Evolutionary conservation across 2,888 invertebrate species (phyloP), one percentile per base, ranked within the genome.

Genomic region (Orthonychiurus folsomi): DNA sequence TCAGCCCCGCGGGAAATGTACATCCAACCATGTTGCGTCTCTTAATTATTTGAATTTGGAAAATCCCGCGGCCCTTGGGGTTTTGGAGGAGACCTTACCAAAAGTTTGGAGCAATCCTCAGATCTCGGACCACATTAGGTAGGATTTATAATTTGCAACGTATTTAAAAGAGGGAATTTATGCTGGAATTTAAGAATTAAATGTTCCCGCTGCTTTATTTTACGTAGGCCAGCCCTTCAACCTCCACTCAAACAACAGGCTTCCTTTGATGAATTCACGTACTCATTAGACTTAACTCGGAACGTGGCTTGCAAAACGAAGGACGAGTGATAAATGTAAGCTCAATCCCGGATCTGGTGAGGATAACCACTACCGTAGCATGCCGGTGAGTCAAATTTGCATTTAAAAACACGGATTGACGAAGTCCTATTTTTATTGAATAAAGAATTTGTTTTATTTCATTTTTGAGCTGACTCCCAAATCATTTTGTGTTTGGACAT

Each of bases 241-340:
- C 87, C 90, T 25, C 91, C 91, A 2, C 80, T 88, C 71, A 69
- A 91, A 59, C 91, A 92, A 76, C 89, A 90, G 77, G 90, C 90
- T 54, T 86, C 89, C 52, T 89, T 92, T 78, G 90, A 90, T 77
- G 87, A 88, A 76, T 83, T 84, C 72, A 77, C 84, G 18, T 92
- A 89, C 79, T 83, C 86, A 62, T 85, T 92, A 69, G 92, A 93
- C 78, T 86, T 90, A 55, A 87, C 87, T 82, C 79, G 90, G 58
- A 89, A 89, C 76, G 84, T 89, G 68, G 85, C 85, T 50, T 81
- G n/a, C 85, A 21, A 81, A 85, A 50, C 81, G 80, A 73, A 77
- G 77, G 70, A 69, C 67, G 63, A 65, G 68, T 70, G 74, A 73
- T 65, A 73, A 70, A 61, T 64, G 62, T 56, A 69, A 69, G 23